Base-by-base conservation (phyloP, 2,888 invertebrate genomes). In the Alentia gelatinosa region DNA sequence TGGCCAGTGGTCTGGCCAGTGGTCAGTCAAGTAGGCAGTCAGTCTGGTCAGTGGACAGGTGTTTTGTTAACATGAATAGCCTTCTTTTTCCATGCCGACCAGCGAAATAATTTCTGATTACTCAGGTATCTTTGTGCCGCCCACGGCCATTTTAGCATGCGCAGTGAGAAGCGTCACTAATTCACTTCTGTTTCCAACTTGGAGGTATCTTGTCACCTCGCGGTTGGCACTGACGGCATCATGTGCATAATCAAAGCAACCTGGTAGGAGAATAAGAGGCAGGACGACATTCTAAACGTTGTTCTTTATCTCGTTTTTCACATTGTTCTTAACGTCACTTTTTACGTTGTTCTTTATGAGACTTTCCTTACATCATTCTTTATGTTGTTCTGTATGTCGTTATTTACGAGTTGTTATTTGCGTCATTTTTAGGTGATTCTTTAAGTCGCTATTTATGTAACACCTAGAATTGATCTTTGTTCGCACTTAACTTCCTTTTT, bases 91-190 rank as follows among this genome's bases (percentile, higher is more conserved):
- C n/a, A n/a, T n/a, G n/a, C n/a, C n/a, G n/a, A n/a, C n/a, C 26
- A 68, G 1, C 23, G 30, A 30, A 19, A 15, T 79, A 79, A 79
- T 79, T 19, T 39, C 19, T 5, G 37, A 15, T 19, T 35, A 9
- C 79, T 19, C 79, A 35, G 37, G 79, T 79, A 79, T 79, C 79
- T 35, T 15, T 35, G 4, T 12, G 4, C 3, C 9, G 39, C 37
- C 79, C 79, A 74, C 26, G 12, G 68, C 68, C 26, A 12, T 23
- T 79, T 79, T 39, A 1, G 19, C 79, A 79, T 79, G 79, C 79
- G 79, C 79, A 79, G 79, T 79, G 37, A 26, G 79, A 0, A 39
- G 79, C 68, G 23, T 79, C 4, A 79, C 35, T 79, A 79, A 79
- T 79, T 39, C 39, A 37, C 39, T 79, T 79, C 79, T 39, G 37